These are phyloP conservation scores for Platycheirus albimanus DNA, from an alignment of 2,888 invertebrate genomes.

Conservation along the genomic window DNA sequence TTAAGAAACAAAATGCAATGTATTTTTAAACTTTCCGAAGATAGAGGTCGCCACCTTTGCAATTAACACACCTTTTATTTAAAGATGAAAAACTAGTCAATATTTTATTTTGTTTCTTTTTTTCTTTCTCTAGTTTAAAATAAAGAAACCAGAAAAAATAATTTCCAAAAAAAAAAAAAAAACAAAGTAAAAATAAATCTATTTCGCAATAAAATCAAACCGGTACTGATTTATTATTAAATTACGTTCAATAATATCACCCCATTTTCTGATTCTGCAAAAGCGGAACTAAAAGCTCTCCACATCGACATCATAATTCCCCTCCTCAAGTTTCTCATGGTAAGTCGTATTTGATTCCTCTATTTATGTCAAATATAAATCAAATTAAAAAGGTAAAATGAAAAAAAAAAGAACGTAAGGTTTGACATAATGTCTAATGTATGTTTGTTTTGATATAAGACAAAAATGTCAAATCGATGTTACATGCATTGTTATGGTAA, in stretches of 20 bases:
- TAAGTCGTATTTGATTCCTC: constrained; percentile 6
- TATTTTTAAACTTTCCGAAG: too few species aligned
- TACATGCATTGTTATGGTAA: too few species aligned
- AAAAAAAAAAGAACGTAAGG: too few species aligned
- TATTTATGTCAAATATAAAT: neutral
- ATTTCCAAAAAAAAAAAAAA: neutral
- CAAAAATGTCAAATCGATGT: too few species aligned
- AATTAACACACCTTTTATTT: too few species aligned
- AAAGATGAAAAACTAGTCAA: too few species aligned
- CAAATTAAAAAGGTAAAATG: neutral
- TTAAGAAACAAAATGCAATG: too few species aligned
- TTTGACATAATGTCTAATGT: too few species aligned
- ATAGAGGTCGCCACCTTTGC: too few species aligned
- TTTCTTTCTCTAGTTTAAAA: neutral
- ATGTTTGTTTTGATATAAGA: too few species aligned
- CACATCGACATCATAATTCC: constrained; percentile 3
- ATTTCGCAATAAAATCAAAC: constrained; percentile 38
- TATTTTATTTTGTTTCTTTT: neutral
- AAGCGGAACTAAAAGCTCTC: constrained; percentile 17
- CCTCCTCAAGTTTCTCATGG: neutral
- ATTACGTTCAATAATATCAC: neutral
- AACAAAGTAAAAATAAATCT: constrained; percentile 1
- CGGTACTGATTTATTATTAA: constrained; percentile 24
- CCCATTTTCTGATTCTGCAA: neutral
- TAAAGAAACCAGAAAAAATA: neutral